Evolutionary conservation across 2,888 invertebrate genomes (phyloP).

Genomic region (Herminia tarsipennalis): DNA sequence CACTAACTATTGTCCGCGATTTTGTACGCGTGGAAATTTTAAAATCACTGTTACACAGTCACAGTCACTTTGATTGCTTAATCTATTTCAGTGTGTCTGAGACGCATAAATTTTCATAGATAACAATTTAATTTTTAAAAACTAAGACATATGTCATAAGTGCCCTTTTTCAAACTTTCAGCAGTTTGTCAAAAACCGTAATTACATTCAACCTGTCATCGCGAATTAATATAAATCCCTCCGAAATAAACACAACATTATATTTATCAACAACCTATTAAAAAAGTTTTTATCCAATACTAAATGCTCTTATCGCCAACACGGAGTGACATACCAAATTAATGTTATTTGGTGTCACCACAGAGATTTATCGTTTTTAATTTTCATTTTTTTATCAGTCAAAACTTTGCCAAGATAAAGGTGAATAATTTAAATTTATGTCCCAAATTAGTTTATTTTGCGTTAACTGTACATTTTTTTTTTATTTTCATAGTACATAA

Average conservation of each 20-base stretch:
- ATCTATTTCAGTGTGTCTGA: no score
- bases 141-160: no score
- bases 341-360: conserved; percentile 36
- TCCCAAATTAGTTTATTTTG: conserved; percentile 35
- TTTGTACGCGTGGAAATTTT: no score
- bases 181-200: no score
- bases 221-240: no score
- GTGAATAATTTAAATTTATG: conserved; percentile 41
- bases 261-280: not conserved
- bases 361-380: conserved; percentile 47
- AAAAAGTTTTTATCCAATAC: conserved; percentile 1
- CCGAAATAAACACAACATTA: not conserved
- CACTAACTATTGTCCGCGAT: no score
- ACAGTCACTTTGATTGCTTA: no score
- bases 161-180: no score
- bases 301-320: conserved; percentile 9
- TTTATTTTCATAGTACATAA: conserved; percentile 2
- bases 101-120: no score
- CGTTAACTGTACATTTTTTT: conserved; percentile 27
- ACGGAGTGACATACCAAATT: conserved; percentile 23
- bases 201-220: no score
- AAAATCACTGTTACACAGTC: no score
- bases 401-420: conserved; percentile 33
- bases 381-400: conserved; percentile 36
- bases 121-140: no score